Conservation (phyloP, 2,888 invertebrate species). For the Bugulina stolonifera region DNA sequence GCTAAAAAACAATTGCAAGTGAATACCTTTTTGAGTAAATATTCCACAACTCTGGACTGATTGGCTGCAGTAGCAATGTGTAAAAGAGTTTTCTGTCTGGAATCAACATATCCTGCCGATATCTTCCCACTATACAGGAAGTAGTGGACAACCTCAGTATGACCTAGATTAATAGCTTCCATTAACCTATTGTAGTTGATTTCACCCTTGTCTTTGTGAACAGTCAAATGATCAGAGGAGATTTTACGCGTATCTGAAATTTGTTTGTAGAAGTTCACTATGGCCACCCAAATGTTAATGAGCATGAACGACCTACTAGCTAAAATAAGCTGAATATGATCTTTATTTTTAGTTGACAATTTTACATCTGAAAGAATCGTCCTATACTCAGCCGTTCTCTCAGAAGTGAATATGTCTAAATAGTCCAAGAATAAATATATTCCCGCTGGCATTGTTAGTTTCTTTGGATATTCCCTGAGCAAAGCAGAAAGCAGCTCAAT, state of each 20-base stretch:
- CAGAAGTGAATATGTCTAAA: constrained; percentile 45
- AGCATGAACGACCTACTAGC: constrained; percentile 47
- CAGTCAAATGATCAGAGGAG: not conserved
- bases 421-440: constrained; percentile 45
- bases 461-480: constrained; percentile 47
- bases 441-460: constrained; percentile 34
- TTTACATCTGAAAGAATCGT: constrained; percentile 46
- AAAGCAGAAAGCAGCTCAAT: constrained; percentile 42
- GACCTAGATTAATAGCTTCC: constrained; percentile 33
- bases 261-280: constrained; percentile 45
- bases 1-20: too few species aligned
- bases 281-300: constrained; percentile 47
- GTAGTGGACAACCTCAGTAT: constrained; percentile 47
- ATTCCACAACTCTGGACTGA: constrained; percentile 41
- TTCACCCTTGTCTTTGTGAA: not conserved
- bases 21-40: constrained; percentile 40
- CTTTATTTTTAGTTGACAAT: constrained; percentile 44
- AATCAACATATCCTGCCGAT: constrained; percentile 36
- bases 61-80: constrained; percentile 48
- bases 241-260: constrained; percentile 19
- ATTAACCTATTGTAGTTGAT: not conserved
- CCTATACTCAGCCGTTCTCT: constrained; percentile 40
- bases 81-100: constrained; percentile 40
- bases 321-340: constrained; percentile 49
- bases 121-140: constrained; percentile 40